Evolutionary conservation across 2,797 vertebrate genomes (phyloP), one percentile per base, ranked within the genome.

Genomic region (Orientallactaga sibirica): DNA sequence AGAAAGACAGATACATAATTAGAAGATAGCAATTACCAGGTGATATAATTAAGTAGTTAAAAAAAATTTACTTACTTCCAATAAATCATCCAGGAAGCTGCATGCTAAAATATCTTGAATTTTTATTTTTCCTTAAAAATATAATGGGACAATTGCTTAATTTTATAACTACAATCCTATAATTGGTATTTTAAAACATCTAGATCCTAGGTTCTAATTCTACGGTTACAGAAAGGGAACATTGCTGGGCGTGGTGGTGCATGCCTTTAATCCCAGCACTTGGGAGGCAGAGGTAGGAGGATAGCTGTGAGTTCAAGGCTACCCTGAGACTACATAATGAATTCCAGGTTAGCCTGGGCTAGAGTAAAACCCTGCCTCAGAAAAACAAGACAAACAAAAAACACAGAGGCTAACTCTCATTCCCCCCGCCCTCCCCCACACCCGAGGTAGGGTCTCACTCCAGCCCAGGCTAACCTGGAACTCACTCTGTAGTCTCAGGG

Each of bases 21-120:
- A 95, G 92, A 94, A 88, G 93, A 89, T 74, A 91, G 82, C 84
- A 96, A 95, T 6, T 94, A 41, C 90, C 93, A 97, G 96, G 16
- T 93, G 86, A 95, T 92, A 94, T 48, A 93, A 88, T 89, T 92
- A 89, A 91, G 37, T 64, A 73, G 10, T 55, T 79, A n/a, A 94
- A 96, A 94, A 96, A 96, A 92, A 92, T 74, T 94, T 25, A 91
- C 81, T 97, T 98, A 99, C 99, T 99, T 99, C 99, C 74, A 99
- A 97, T 95, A 99, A 98, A 96, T 99, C 99, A 96, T 99, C 99
- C 95, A 99, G 98, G 96, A 99, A 99, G 97, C 99, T 99, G 98
- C 99, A 99, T 90, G 99, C 99, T 98, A 99, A 97, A 97, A 99
- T 99, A 98, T 99, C 99, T 98, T 99, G 99, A 97, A 99, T 99